Base-by-base conservation (phyloP, 2,888 invertebrate species). In the Tuberolachnus salignus region DNA sequence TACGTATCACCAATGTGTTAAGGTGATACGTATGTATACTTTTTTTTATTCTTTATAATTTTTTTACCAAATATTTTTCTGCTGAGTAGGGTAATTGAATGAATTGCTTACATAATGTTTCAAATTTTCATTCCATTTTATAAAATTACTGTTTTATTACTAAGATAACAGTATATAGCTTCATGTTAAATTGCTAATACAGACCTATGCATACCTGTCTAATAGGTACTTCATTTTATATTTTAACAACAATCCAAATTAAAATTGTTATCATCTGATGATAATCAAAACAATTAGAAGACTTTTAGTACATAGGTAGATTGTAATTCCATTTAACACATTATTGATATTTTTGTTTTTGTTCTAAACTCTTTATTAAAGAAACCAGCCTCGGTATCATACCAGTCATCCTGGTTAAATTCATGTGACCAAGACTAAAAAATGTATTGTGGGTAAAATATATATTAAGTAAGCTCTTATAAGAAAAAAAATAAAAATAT, bases 381-480 rank as follows among this genome's bases (percentile, higher is more conserved):
- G 78, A 78, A 9, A 78, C 67, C 78, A 78, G 67, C 78, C 59
- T 78, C 69, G 59, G 49, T 69, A 57, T 69, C 69, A 67, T 78
- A 61, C 67, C 49, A 78, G 78, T 78, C 67, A 49, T 69, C 78
- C 78, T 59, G 59, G 78, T 78, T 78, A 69, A 69, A 78, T 67
- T 69, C 78, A 78, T 78, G 69, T 78, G 59, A 67, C 69, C 69
- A 78, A 78, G 69, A 69, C 61, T 42, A 46, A 69, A 78, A 69
- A n/a, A n/a, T n/a, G n/a, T n/a, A n/a, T n/a, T n/a, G 78, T 78
- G 78, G 78, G 78, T 78, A 78, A 78, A 69, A 67, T 42, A 78
- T 21, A 78, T 78, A 61, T 69, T 66, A 78, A 69, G n/a, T 78
- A 78, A 69, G 78, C 49, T 69, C 57, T 49, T 75, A 75, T n/a